Evolutionary conservation across 2,888 invertebrate species (phyloP).

Genomic region (Periphyllus acericola): DNA sequence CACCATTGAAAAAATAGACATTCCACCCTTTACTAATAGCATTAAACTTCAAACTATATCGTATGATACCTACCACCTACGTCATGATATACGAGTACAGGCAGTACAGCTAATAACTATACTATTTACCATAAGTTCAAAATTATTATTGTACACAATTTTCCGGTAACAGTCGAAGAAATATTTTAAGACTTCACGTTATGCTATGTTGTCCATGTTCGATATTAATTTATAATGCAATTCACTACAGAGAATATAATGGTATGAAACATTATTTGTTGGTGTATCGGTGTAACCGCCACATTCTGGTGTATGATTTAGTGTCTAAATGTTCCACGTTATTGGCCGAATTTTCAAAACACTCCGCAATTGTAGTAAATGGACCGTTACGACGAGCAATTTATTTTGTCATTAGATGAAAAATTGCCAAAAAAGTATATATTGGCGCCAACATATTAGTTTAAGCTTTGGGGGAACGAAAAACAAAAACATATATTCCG

Average conservation of each 20-base stretch:
- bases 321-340: not conserved
- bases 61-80: too few species aligned
- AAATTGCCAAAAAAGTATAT: constrained; percentile 3
- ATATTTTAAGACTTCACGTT: not conserved
- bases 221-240: not conserved
- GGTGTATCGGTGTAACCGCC: not conserved
- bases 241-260: not conserved
- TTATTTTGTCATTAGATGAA: constrained; percentile 32
- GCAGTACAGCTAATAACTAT: too few species aligned
- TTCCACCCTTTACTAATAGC: too few species aligned
- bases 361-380: constrained; percentile 33
- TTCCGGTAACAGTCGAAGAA: too few species aligned
- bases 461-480: not conserved
- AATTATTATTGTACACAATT: too few species aligned
- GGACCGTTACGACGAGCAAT: constrained; percentile 30
- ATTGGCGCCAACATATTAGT: constrained; percentile 8
- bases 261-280: not conserved
- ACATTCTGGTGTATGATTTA: constrained; percentile 3
- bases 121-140: too few species aligned
- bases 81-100: too few species aligned
- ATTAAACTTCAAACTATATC: too few species aligned
- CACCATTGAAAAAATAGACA: too few species aligned
- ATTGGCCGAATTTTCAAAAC: constrained; percentile 21
- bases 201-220: not conserved
- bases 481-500: not conserved